phyloP scores from a whole-genome alignment of 1,140 invertebrate species.

The Neodiprion fabricii region DNA sequence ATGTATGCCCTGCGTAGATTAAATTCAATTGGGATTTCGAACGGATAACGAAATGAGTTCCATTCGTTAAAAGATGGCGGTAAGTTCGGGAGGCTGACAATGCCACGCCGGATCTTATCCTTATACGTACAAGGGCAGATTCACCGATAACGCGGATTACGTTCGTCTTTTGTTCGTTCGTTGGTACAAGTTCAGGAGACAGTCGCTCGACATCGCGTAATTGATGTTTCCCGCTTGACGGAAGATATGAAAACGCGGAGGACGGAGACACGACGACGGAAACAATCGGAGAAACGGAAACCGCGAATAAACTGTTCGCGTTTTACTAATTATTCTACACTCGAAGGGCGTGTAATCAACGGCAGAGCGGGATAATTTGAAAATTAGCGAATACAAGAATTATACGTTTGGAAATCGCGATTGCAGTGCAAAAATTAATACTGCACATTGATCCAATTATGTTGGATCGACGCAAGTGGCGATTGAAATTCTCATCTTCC shows the following conservation, averaged over 20 bases:
- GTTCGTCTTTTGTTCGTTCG: background rate
- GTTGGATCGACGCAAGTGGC: too few relatives aligned
- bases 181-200: background rate
- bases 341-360: background rate
- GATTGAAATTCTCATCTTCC: too few relatives aligned
- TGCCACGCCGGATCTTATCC: background rate
- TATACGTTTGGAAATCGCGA: too few relatives aligned
- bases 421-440: too few relatives aligned
- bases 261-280: background rate
- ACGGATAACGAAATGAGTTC: background rate
- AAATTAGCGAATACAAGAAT: slow-evolving; percentile 10
- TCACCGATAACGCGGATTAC: background rate
- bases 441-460: too few relatives aligned
- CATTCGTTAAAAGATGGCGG: too few relatives aligned
- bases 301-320: too few relatives aligned
- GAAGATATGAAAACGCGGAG: background rate
- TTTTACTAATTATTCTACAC: too few relatives aligned
- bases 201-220: slow-evolving; percentile 4
- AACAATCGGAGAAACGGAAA: background rate
- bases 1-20: too few relatives aligned
- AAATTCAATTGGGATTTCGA: too few relatives aligned
- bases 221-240: background rate
- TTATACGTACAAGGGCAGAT: background rate
- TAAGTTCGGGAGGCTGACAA: too few relatives aligned
- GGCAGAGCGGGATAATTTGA: background rate